Evolutionary conservation across 2,888 invertebrate species (phyloP), one percentile per base, ranked within the genome.

Genomic region (Leptopilina drosophilae): DNA sequence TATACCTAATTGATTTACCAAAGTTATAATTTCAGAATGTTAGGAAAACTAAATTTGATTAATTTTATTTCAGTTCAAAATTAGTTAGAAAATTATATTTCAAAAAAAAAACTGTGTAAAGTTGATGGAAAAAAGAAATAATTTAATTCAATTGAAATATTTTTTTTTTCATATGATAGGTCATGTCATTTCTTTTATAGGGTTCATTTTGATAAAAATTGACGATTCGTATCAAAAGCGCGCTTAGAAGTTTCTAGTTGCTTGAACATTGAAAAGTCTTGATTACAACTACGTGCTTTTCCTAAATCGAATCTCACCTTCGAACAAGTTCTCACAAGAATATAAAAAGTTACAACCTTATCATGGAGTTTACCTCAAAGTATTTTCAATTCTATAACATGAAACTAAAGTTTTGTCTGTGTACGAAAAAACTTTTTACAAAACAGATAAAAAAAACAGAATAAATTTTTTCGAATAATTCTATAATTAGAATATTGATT

Each of bases 341-440:
- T 73, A 40, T 73, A 14, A 69, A 26, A 73, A 73, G 40, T 59
- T 73, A n/a, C 73, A 73, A 73, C 56, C n/a, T 20, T 73, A 33
- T 56, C 33, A 56, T 49, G 49, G 5, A 40, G 56, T n/a, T 73
- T 40, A 73, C 15, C 40, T 11, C 49, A 40, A 56, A 73, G 73
- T 59, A 73, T 56, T 59, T 11, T 9, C 56, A 53, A 73, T 40
- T 56, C 56, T 56, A 20, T 20, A 33, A 14, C 9, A 33, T 56
- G 9, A 33, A 56, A 49, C 49, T 49, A 69, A 69, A 69, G 53
- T 69, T 69, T 49, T 46, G 46, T 46, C 46, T 33, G 3, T 53
- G 7, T 33, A 33, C 26, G 12, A 7, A 73, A 73, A 73, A 73
- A 73, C 40, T 73, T 73, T 73, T 73, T 14, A 56, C 33, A 5